phyloP scores from a whole-genome alignment of 2,888 invertebrate genomes.

The Eupithecia insigniata region DNA sequence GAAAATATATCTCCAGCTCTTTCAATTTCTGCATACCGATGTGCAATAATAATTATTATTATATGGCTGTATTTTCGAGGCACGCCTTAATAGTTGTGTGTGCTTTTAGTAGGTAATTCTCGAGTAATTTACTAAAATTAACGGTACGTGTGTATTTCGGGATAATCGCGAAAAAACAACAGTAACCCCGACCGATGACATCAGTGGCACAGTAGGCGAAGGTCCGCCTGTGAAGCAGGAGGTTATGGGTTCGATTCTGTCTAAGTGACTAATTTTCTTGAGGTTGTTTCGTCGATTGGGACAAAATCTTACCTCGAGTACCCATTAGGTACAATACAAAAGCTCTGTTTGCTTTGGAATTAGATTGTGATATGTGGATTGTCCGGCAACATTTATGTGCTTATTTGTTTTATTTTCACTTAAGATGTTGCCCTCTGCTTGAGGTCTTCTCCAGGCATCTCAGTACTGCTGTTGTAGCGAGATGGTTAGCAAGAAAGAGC shows the following conservation, averaged over 20 bases:
- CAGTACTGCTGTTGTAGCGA: background rate
- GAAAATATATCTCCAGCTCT: slow-evolving; percentile 2
- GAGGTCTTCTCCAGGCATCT: background rate
- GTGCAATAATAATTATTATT: slow-evolving; percentile 67
- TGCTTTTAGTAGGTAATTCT: slow-evolving; percentile 45
- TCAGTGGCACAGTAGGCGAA: background rate
- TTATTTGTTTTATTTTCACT: background rate
- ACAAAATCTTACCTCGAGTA: no score
- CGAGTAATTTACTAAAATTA: slow-evolving; percentile 59
- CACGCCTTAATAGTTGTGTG: slow-evolving; percentile 48
- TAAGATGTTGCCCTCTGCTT: background rate
- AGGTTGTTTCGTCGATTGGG: no score
- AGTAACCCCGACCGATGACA: background rate
- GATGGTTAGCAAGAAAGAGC: background rate
- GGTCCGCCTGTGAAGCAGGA: no score
- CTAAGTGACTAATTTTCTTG: no score
- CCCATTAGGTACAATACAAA: no score
- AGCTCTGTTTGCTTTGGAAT: background rate
- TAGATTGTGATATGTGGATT: background rate
- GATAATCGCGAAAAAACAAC: background rate
- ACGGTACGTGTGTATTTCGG: slow-evolving; percentile 46
- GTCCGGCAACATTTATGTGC: background rate
- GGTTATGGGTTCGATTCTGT: background rate
- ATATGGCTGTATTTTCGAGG: slow-evolving; percentile 59
- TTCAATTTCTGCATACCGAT: slow-evolving; percentile 62